Evolutionary conservation across 2,888 invertebrate species (phyloP), one percentile per base, ranked within the genome.

Genomic region (Pseudoips prasinana): DNA sequence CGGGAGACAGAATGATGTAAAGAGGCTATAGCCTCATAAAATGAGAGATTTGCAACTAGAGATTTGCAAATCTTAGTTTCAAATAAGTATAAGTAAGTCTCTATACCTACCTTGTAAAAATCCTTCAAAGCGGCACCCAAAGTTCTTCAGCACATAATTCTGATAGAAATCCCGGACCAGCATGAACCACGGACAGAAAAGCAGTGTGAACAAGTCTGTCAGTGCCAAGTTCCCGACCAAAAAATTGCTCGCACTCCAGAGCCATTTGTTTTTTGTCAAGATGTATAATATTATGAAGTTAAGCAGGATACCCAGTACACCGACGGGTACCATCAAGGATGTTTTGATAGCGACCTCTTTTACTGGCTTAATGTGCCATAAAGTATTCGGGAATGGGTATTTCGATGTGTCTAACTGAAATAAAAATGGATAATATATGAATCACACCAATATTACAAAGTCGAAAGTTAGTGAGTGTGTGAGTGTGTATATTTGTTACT

Each of bases 91-190:
- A n/a, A n/a, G n/a, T n/a, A n/a, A n/a, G n/a, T n/a, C n/a, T n/a
- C n/a, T n/a, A n/a, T n/a, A n/a, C n/a, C n/a, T n/a, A 93, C 94
- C 92, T 84, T 95, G 94, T 19, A 94, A 64, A 57, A 94, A 94
- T 1, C 94, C 95, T 73, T 96, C 95, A 53, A 92, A 89, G 50
- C 92, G 91, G 68, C 96, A 96, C 5, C 95, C 94, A 34, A 94
- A 89, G 7, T 86, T 81, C 8, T 93, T 94, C 37, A 96, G 75
- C 46, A 93, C 89, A 71, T 92, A 96, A 57, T 94, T 94, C 78
- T 96, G 95, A 61, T 92, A 94, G 58, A 95, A 92, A 67, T 95
- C 94, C 24, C 92, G 88, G 7, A 92, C 90, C 44, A 96, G 81
- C 77, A 94, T 93, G 58, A 96, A 92, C 91, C 93, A 93, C 0